Percentiles rank a stretch among this genome's conserved stretches.
Evolutionary conservation across 2,888 invertebrate species (phyloP).

Genomic region (Nesidiocoris tenuis): DNA sequence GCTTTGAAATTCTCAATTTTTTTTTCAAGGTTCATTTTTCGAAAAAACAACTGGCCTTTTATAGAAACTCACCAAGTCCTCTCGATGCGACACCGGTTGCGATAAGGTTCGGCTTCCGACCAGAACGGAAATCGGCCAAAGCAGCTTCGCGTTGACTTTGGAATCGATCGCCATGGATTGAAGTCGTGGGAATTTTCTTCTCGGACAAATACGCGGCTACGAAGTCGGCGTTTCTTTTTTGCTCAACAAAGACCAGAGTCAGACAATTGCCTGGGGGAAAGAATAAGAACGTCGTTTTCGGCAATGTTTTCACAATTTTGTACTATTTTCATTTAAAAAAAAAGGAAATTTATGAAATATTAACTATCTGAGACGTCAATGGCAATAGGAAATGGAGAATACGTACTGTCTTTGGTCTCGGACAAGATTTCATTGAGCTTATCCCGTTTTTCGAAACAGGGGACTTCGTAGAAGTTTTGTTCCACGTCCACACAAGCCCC

Average conservation of each 20-base stretch:
- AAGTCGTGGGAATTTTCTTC: constrained; percentile 68
- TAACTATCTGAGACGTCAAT: no score
- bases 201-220: constrained; percentile 80
- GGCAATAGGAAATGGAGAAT: constrained; percentile 44
- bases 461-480: constrained; percentile 71
- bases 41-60: neutral
- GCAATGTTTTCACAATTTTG: neutral
- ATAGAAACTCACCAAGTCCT: constrained; percentile 69
- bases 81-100: constrained; percentile 94
- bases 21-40: neutral
- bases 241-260: constrained; percentile 86
- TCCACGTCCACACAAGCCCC: constrained; percentile 89
- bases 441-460: constrained; percentile 70
- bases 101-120: constrained; percentile 76
- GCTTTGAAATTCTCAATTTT: no score
- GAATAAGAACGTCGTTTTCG: neutral
- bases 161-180: constrained; percentile 72
- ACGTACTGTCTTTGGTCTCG: constrained; percentile 55
- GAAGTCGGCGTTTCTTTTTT: constrained; percentile 87
- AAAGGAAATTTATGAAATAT: no score
- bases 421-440: constrained; percentile 70
- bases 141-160: constrained; percentile 74
- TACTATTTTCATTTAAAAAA: no score
- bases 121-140: constrained; percentile 75
- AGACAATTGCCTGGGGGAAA: constrained; percentile 53